Conservation (phyloP, 1,140 invertebrate genomes). For the Pseudomyrmex pallidus region DNA sequence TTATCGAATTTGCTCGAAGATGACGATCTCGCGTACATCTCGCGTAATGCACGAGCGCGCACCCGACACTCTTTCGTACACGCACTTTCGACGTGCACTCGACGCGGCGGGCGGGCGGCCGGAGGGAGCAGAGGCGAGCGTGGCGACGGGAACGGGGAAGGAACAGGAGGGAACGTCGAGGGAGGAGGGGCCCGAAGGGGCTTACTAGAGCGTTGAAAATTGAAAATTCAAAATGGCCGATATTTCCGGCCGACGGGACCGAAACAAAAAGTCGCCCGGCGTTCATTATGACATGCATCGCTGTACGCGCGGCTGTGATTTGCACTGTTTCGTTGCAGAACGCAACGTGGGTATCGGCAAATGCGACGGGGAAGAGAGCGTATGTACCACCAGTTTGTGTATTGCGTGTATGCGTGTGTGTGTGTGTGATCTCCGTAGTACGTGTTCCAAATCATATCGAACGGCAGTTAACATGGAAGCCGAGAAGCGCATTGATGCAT, state of each 20-base stretch:
- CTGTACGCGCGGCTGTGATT: conserved; percentile 83
- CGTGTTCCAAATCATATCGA: conserved; percentile 41
- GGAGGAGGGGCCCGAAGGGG: conserved; percentile 74
- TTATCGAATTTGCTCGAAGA: background rate
- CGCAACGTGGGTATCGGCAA: conserved; percentile 72
- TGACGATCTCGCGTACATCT: background rate
- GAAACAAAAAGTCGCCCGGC: conserved; percentile 85
- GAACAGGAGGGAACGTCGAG: conserved; percentile 47
- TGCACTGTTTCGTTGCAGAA: conserved; percentile 84
- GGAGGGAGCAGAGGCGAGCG: background rate
- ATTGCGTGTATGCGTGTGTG: background rate
- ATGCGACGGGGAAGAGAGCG: conserved; percentile 33
- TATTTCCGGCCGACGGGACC: conserved; percentile 85
- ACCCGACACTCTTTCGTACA: conserved; percentile 19
- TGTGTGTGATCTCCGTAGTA: conserved; percentile 21
- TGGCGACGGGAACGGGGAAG: conserved; percentile 13
- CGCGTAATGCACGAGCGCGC: conserved; percentile 23
- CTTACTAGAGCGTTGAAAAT: conserved; percentile 86
- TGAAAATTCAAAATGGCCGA: conserved; percentile 86
- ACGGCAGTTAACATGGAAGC: conserved; percentile 29
- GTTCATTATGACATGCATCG: conserved; percentile 85
- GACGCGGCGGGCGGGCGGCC: conserved; percentile 26
- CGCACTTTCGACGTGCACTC: conserved; percentile 10
- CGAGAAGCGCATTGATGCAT: conserved; percentile 35
- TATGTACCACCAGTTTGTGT: background rate